Evolutionary conservation across 2,113 vertebrate genomes (phyloP).

Genomic region (Ramphastos sulfuratus): DNA sequence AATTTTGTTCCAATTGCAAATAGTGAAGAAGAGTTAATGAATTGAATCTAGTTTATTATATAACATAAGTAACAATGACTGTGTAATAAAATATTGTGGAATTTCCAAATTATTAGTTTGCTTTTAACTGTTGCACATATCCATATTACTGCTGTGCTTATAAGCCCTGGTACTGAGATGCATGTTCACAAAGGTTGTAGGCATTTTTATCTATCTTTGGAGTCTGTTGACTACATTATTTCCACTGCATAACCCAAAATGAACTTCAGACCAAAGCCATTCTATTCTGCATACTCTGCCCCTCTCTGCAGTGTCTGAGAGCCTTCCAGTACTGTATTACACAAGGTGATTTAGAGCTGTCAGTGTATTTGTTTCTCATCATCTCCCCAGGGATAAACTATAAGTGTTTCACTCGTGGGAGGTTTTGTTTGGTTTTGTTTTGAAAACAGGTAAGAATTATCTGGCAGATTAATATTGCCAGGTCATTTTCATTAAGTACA

Average conservation of each 20-base stretch:
- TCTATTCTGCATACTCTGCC: not conserved
- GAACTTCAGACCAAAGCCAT: constrained; percentile 42
- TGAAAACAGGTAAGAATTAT: constrained; percentile 1
- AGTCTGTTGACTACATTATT: not conserved
- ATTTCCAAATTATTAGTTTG: not conserved
- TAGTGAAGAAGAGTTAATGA: not conserved
- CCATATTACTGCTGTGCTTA: not conserved
- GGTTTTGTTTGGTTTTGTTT: not conserved
- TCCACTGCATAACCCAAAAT: not conserved
- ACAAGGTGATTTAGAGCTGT: not conserved
- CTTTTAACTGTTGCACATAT: not conserved
- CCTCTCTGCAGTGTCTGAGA: not conserved
- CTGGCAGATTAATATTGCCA: constrained; percentile 4
- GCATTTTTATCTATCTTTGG: not conserved
- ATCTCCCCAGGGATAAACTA: constrained; percentile 44
- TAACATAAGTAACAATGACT: not conserved
- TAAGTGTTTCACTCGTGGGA: not conserved
- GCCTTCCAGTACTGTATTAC: not conserved
- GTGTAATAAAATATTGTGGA: not conserved
- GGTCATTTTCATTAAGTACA: constrained; percentile 10
- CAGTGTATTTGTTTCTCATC: constrained; percentile 42
- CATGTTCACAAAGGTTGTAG: not conserved
- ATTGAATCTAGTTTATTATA: not conserved
- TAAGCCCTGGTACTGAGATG: not conserved
- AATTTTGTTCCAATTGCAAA: not conserved